Evolutionary conservation across 2,113 vertebrate species (phyloP).

Genomic region (Corythaeola cristata): DNA sequence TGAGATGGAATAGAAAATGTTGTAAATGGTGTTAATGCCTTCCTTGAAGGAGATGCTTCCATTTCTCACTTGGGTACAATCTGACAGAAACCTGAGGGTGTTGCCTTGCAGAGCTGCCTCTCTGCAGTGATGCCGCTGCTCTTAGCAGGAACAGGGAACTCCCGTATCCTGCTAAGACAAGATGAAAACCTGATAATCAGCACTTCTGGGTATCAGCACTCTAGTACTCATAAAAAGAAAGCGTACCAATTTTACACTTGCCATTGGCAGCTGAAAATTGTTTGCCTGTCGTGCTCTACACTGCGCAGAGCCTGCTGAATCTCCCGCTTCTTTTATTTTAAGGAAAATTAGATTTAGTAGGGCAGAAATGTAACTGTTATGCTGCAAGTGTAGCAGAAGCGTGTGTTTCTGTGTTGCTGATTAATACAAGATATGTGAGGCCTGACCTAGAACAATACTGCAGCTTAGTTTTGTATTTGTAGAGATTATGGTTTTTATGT

Average conservation of each 20-base stretch:
- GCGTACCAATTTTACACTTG: neutral
- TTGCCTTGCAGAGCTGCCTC: neutral
- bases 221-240: neutral
- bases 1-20: neutral
- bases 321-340: neutral
- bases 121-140: neutral
- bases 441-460: neutral
- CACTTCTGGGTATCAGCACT: neutral
- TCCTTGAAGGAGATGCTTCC: neutral
- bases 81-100: neutral
- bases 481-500: neutral
- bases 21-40: neutral
- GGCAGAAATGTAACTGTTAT: neutral
- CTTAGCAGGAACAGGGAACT: neutral
- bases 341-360: neutral
- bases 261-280: neutral
- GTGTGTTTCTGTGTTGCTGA: neutral
- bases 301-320: neutral
- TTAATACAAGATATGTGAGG: neutral
- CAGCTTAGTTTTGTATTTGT: neutral
- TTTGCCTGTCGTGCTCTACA: neutral
- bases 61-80: neutral
- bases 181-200: neutral
- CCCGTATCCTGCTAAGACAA: neutral
- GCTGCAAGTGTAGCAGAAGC: fast-evolving